These are phyloP conservation scores for Umimayanthus kanabou DNA, from an alignment of 92 coral and sea anemone species.

Conservation along the genomic window DNA sequence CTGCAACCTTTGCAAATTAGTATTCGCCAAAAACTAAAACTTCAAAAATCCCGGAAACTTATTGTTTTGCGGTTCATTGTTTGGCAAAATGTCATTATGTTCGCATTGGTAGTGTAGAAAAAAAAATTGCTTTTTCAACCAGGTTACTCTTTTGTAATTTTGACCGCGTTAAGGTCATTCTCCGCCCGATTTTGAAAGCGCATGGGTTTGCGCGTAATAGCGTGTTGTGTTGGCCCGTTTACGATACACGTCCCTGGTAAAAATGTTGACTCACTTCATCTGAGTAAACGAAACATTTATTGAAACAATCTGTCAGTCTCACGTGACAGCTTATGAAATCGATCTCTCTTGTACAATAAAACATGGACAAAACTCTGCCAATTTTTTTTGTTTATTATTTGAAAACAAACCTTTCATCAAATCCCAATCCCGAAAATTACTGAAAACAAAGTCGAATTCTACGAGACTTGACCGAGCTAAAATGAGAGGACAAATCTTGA, in stretches of 20 bases:
- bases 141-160: neutral
- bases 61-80: neutral
- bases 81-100: neutral
- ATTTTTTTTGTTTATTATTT: conserved; percentile 19
- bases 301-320: conserved; percentile 29
- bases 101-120: conserved; percentile 5
- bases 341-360: conserved; percentile 47
- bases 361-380: conserved; percentile 26
- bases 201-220: neutral
- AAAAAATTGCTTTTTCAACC: conserved; percentile 2
- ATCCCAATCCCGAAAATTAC: neutral
- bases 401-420: neutral
- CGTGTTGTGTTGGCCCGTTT: neutral
- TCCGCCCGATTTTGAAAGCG: neutral
- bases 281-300: conserved; percentile 30
- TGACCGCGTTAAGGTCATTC: neutral
- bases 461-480: neutral
- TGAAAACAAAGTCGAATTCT: neutral
- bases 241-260: neutral
- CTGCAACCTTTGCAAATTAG: neutral
- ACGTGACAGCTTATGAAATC: conserved; percentile 39
- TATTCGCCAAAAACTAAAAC: neutral
- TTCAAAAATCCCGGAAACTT: neutral
- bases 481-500: neutral
- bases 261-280: conserved; percentile 32